Conservation (phyloP, 2,797 vertebrate species). For the Melanotaenia parkinsoni region DNA sequence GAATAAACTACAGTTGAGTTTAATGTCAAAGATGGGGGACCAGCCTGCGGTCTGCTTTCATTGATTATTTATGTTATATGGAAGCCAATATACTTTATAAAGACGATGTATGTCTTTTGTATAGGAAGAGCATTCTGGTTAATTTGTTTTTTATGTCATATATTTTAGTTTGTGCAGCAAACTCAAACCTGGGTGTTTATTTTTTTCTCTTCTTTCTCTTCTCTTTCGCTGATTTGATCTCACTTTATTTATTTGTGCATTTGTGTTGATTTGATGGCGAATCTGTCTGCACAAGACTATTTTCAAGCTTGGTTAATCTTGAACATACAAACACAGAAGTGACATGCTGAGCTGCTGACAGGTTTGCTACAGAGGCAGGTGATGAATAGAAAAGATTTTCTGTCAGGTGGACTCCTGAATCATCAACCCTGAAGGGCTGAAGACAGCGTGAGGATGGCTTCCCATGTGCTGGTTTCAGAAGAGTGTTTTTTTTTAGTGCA, state of each 20-base stretch:
- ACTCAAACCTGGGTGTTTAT: too few relatives aligned
- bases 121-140: too few relatives aligned
- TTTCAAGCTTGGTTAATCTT: not conserved
- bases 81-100: not conserved
- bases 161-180: too few relatives aligned
- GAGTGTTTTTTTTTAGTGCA: not conserved
- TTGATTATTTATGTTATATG: too few relatives aligned
- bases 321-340: not conserved
- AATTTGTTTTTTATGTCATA: too few relatives aligned
- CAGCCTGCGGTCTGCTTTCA: not conserved
- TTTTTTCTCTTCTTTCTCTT: too few relatives aligned
- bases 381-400: conserved; percentile 20
- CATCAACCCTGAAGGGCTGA: not conserved
- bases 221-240: not conserved
- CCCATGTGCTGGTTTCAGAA: conserved; percentile 10
- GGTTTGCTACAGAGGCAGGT: conserved; percentile 27
- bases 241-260: not conserved
- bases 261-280: conserved; percentile 5
- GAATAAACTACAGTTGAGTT: not conserved
- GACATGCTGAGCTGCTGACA: conserved; percentile 1
- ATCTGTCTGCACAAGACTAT: conserved; percentile 7
- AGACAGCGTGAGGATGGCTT: conserved; percentile 5
- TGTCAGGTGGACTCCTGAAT: conserved; percentile 7
- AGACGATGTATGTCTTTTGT: too few relatives aligned
- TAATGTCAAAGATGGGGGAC: not conserved